Base-by-base conservation (phyloP, 2,113 vertebrate genomes). In the Hydrolagus affinis region DNA sequence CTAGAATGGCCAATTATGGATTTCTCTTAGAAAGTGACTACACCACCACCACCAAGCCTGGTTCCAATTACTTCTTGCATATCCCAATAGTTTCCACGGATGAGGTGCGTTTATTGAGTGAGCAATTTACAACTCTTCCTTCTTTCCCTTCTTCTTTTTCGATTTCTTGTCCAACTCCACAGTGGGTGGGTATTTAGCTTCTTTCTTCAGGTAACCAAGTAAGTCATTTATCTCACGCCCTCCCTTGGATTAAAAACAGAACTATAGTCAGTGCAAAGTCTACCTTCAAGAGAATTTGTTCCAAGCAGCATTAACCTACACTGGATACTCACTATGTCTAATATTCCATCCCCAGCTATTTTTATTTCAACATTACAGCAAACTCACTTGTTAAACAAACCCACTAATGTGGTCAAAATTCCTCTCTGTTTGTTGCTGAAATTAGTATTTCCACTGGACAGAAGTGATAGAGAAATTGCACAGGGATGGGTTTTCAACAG, bases 181-280 rank as follows among this genome's bases (percentile, higher is more conserved):
- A 78, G 95, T 87, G 0, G 96, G 90, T 1, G 95, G 89, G 77
- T 93, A 96, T 88, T 95, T 93, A 11, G 97, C 96, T 91, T 98
- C 97, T 89, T 89, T 94, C 91, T 98, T 98, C 93, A 99, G 92
- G 90, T 97, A 99, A 89, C 94, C 93, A 87, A 98, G 88, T 89
- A 99, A 99, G 92, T 99, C 97, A 71, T 89, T 95, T 87, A 98
- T 94, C 92, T 99, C 98, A 71, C 98, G 96, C 85, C 96, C 97
- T 83, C 98, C 98, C 98, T n/a, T 99, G 90, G 12, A 89, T 25
- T 14, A 89, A 88, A 68, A 89, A 60, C 85, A 90, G 12, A 28
- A 4, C n/a, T n/a, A 3, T 85, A 8, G 64, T 56, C 10, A 75
- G 25, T 25, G 15, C 30, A 71, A 25, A 23, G 28, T 15, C 56